phyloP scores from a whole-genome alignment of 2,888 invertebrate genomes.

The Drosophila recens region DNA sequence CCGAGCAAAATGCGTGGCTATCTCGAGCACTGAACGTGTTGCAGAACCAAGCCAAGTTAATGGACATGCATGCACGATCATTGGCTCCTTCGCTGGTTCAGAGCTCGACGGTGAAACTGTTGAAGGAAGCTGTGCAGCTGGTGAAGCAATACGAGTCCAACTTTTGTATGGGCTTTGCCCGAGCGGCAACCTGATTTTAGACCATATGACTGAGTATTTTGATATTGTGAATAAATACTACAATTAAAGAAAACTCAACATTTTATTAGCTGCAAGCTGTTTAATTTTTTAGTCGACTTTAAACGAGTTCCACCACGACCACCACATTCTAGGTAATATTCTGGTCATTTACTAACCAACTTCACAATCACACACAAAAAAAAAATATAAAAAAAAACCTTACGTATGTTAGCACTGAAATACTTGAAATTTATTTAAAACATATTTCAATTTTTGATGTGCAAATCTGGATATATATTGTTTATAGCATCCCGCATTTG shows the following conservation, averaged over 20 bases:
- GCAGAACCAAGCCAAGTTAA: slow-evolving; percentile 51
- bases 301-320: not conserved
- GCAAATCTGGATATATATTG: slow-evolving; percentile 72
- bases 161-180: slow-evolving; percentile 42
- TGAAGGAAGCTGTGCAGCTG: slow-evolving; percentile 38
- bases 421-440: slow-evolving; percentile 68
- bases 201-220: too few species aligned
- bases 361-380: slow-evolving; percentile 49
- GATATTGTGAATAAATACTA: too few species aligned
- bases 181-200: slow-evolving; percentile 1
- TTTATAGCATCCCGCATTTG: slow-evolving; percentile 88
- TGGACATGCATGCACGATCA: slow-evolving; percentile 35
- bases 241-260: not conserved
- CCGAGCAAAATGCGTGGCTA: slow-evolving; percentile 42
- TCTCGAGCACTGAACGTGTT: slow-evolving; percentile 19
- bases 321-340: not conserved
- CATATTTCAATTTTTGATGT: slow-evolving; percentile 51
- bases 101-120: slow-evolving; percentile 30
- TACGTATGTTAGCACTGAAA: slow-evolving; percentile 57
- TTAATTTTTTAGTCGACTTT: not conserved
- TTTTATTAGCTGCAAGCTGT: not conserved
- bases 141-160: slow-evolving; percentile 16
- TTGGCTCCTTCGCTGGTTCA: slow-evolving; percentile 31
- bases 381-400: slow-evolving; percentile 34
- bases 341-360: not conserved